Base-by-base conservation (phyloP, 2,888 invertebrate species). In the Tenthredo distinguenda region DNA sequence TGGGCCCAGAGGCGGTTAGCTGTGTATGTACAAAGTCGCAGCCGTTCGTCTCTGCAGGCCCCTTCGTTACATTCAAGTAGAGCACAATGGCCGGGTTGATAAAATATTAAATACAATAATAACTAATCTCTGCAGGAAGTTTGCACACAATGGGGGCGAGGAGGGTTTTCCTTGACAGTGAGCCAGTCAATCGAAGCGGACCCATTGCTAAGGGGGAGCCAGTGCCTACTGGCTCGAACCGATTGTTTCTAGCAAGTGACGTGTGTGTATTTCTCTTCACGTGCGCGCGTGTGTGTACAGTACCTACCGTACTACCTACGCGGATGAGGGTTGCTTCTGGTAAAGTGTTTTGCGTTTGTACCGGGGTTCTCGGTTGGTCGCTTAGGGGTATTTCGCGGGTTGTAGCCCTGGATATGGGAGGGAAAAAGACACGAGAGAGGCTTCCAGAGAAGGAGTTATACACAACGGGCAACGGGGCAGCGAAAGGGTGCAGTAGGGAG, bases 161-260 rank as follows among this genome's bases (percentile, higher is more conserved):
- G 31, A 43, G 47, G 43, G 47, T 31, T 43, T 83, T 68, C 37
- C 55, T 37, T 37, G 43, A 68, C 68, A 85, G 37, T 58, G 82
- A 86, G 84, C 87, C 86, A 89, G 88, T 91, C 90, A 90, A 88
- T 89, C 87, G 88, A 87, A 88, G 58, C 81, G 55, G 26, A 81
- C 81, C 62, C 62, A 50, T 76, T 31, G 47, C n/a, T 18, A 81
- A 31, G 21, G 72, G 72, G n/a, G 43, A 74, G 40, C 72, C 10
- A 43, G 10, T 74, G 72, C 72, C 72, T 74, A 74, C 72, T 74
- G 72, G 72, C 62, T 58, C 81, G 81, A 50, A 7, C 77, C 81
- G 81, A 37, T 81, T 81, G 81, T 58, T 81, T 81, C 81, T 40
- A 40, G 34, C 58, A 21, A 62, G 58, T 58, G 62, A 62, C 72